Conservation (phyloP, 2,888 invertebrate species). For the Timema cristinae region DNA sequence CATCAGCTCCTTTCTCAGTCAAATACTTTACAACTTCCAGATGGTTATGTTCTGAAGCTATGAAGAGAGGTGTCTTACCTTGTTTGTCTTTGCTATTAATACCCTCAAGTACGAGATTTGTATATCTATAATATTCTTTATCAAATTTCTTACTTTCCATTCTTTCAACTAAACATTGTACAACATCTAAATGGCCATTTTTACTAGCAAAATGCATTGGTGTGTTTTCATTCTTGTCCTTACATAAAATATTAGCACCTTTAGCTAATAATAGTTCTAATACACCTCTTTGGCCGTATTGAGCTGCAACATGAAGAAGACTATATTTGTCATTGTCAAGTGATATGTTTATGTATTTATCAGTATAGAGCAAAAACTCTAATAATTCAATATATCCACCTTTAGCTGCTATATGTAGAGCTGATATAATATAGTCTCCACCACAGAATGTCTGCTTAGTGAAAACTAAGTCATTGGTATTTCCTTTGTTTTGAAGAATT, state of each 20-base stretch:
- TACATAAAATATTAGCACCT: constrained; percentile 10
- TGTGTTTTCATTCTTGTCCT: constrained; percentile 12
- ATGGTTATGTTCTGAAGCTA: constrained; percentile 10
- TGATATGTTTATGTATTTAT: not conserved
- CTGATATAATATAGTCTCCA: constrained; percentile 1
- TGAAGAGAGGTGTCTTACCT: constrained; percentile 12
- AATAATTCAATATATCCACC: constrained; percentile 7
- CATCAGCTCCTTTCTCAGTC: not conserved
- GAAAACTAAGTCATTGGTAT: not conserved
- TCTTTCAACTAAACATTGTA: constrained; percentile 6
- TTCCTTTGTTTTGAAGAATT: constrained; percentile 11
- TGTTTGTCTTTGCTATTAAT: constrained; percentile 7
- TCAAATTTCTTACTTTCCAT: not conserved
- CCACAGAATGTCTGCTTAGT: constrained; percentile 8
- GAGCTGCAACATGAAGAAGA: constrained; percentile 12
- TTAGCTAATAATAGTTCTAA: not conserved
- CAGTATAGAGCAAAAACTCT: not conserved
- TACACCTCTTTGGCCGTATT: not conserved
- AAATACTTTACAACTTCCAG: constrained; percentile 16
- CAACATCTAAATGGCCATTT: constrained; percentile 9
- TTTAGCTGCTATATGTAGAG: constrained; percentile 9
- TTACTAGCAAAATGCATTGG: constrained; percentile 13
- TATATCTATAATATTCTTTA: not conserved
- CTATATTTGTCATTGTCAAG: constrained; percentile 6
- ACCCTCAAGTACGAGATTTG: not conserved